Evolutionary conservation across 2,113 vertebrate species (phyloP), one percentile per base, ranked within the genome.

Genomic region (Pelusios castaneus): DNA sequence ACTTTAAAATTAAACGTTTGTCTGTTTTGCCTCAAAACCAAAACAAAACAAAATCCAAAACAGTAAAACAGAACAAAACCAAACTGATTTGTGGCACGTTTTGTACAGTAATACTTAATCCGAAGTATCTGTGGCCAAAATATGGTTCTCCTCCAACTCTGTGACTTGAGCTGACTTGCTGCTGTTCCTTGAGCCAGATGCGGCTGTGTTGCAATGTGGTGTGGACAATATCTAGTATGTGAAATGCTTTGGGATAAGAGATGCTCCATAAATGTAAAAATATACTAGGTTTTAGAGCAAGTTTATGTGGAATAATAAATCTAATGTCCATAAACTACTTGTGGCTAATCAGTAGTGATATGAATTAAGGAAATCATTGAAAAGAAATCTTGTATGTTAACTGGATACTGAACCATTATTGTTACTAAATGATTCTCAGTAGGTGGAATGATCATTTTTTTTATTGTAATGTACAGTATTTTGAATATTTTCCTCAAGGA

Each of bases 21-120:
- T 84, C 41, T 75, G 9, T 3, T 45, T 0, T 0, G 2, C 34
- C 31, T 17, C 31, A 34, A 12, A n/a, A 13, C 49, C 10, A 10
- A 49, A 10, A 49, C 29, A 60, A 19, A 17, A n/a, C 14, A 29
- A 27, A 58, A 58, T 11, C n/a, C n/a, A n/a, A n/a, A n/a, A n/a
- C n/a, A n/a, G n/a, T n/a, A n/a, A n/a, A n/a, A n/a, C n/a, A n/a
- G n/a, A 12, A 63, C 31, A 34, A 60, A 9, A 55, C 8, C 19
- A 49, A 6, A 49, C 49, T 13, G 10, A 49, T 17, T 34, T n/a
- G 63, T 67, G 19, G 6, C 63, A 19, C 63, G 10, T n/a, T 67
- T 67, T 67, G 34, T 16, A n/a, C n/a, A 67, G 34, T 31, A n/a
- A n/a, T n/a, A n/a, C 16, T n/a, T 67, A n/a, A 19, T 21, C 8